Evolutionary conservation across 1,140 invertebrate genomes (phyloP).

Genomic region (Drosophila subobscura): DNA sequence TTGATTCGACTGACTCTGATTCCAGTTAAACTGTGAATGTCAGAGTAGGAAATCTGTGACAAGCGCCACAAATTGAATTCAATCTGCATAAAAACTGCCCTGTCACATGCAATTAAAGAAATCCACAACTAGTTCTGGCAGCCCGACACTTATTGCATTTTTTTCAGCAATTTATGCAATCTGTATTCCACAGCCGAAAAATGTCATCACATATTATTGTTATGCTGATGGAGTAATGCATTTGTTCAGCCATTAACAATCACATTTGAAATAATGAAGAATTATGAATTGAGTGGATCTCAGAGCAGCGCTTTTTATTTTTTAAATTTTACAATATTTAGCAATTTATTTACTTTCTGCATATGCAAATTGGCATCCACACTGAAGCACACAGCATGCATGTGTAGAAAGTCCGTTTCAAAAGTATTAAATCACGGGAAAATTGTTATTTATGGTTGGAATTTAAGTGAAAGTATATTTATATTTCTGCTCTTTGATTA

Average conservation of each 20-base stretch:
- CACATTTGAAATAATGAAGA: constrained; percentile 55
- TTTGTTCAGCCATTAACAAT: constrained; percentile 24
- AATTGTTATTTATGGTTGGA: no score
- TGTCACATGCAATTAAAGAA: constrained; percentile 33
- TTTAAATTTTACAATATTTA: constrained; percentile 6
- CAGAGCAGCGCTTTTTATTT: neutral
- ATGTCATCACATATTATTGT: constrained; percentile 44
- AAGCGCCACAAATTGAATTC: constrained; percentile 20
- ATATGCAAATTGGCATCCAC: constrained; percentile 25
- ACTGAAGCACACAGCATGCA: no score
- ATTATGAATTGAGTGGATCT: constrained; percentile 49
- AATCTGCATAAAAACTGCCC: constrained; percentile 23
- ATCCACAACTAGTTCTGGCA: constrained; percentile 9
- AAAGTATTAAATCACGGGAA: no score
- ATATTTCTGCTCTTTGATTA: no score
- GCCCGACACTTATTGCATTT: constrained; percentile 28
- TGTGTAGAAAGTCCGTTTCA: no score
- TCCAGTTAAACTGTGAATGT: constrained; percentile 3
- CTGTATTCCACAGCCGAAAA: constrained; percentile 17
- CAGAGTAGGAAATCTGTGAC: constrained; percentile 13
- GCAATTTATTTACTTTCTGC: constrained; percentile 17
- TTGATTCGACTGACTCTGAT: neutral
- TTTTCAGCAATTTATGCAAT: constrained; percentile 10
- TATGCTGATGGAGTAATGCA: constrained; percentile 22
- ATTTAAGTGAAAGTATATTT: no score